phyloP scores from a whole-genome alignment of 1,140 invertebrate species.

The Lutraria rhynchaena region DNA sequence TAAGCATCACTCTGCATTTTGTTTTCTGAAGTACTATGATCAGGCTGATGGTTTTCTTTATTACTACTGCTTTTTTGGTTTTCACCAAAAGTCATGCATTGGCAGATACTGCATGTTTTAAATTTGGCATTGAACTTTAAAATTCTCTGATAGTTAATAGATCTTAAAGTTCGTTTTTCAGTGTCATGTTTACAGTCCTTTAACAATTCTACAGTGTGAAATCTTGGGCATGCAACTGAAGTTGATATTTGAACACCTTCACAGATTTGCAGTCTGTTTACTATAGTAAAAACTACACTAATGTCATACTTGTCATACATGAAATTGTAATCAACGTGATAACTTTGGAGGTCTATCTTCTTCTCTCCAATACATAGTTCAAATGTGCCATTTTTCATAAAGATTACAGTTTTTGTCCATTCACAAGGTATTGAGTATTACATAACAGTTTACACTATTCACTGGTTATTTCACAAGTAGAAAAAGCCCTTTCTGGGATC shows the following conservation, averaged over 20 bases:
- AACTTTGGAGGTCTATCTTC: no score
- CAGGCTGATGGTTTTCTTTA: not conserved
- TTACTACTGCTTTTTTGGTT: not conserved
- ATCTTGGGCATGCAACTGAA: not conserved
- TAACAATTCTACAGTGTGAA: conserved; percentile 4
- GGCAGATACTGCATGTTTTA: not conserved
- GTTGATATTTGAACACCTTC: not conserved
- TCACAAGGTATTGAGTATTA: not conserved
- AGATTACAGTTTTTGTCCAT: not conserved
- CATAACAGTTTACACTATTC: not conserved
- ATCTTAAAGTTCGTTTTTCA: not conserved
- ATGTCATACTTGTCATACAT: no score
- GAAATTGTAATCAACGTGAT: no score
- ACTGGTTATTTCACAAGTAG: no score
- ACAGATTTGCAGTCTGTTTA: not conserved
- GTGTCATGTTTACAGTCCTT: not conserved
- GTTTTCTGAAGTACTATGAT: not conserved
- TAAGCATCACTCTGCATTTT: not conserved
- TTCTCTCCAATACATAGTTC: no score
- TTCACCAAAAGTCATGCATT: conserved; percentile 5
- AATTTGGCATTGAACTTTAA: not conserved
- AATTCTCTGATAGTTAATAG: conserved; percentile 3
- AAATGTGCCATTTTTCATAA: not conserved
- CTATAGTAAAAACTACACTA: not conserved
- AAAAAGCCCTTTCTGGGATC: no score